Conservation (phyloP, 1,140 invertebrate species). For the Drosophila ogumai region DNA sequence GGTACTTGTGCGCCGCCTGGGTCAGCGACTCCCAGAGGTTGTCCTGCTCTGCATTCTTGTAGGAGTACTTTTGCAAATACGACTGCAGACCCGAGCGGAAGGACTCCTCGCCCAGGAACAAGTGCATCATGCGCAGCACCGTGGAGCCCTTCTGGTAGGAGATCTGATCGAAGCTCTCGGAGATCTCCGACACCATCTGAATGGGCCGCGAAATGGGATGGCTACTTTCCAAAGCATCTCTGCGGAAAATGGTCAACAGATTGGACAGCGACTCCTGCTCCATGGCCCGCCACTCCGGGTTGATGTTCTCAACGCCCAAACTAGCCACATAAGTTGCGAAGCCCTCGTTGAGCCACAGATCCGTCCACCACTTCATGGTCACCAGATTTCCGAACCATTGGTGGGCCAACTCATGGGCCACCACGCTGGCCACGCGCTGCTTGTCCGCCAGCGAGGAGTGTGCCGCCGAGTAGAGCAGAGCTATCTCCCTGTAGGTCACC, state of each 20-base stretch:
- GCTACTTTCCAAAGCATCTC: conserved; percentile 87
- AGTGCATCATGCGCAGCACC: conserved; percentile 95
- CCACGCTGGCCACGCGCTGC: conserved; percentile 88
- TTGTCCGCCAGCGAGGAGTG: conserved; percentile 88
- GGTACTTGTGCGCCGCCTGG: conserved; percentile 86
- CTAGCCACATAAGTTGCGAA: conserved; percentile 92
- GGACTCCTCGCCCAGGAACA: conserved; percentile 92
- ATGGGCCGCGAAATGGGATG: conserved; percentile 88
- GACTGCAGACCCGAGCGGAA: conserved; percentile 89
- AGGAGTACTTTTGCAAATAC: conserved; percentile 88
- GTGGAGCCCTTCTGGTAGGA: conserved; percentile 94
- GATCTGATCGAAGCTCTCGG: conserved; percentile 95
- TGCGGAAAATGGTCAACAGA: conserved; percentile 86
- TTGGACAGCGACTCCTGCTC: conserved; percentile 88
- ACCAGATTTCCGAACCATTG: conserved; percentile 92
- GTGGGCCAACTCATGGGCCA: conserved; percentile 92
- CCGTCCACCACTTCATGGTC: conserved; percentile 93
- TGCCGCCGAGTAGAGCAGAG: conserved; percentile 69
- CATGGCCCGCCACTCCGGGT: conserved; percentile 88
- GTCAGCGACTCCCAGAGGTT: conserved; percentile 93
- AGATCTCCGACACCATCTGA: conserved; percentile 91
- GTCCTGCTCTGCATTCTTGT: conserved; percentile 91
- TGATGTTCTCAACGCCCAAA: conserved; percentile 87
- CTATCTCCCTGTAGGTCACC: conserved; percentile 82
- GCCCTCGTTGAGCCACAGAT: conserved; percentile 95